A percentile compares a stretch with the other conserved stretches of the same genome.
Evolutionary conservation across 2,888 invertebrate species (phyloP).

Genomic region (Idaea aversata): DNA sequence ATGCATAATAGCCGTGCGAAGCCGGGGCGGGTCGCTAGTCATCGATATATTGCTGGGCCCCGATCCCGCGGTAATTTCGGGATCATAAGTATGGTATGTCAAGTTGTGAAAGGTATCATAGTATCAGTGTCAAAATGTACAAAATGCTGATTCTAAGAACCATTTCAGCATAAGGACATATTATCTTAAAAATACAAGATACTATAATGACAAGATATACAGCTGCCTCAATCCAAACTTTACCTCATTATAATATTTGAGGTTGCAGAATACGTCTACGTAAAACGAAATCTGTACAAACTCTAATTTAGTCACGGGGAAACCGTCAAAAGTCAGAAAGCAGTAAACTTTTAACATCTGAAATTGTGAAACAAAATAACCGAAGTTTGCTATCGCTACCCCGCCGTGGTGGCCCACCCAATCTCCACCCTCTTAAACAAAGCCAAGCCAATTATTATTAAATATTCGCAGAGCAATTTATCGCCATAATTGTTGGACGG

Average conservation of each 20-base stretch:
- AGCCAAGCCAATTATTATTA: constrained; percentile 74
- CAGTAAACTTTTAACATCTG: constrained; percentile 7
- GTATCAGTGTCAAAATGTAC: no score
- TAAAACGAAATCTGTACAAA: not conserved
- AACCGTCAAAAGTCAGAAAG: not conserved
- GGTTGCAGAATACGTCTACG: not conserved
- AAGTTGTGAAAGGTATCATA: no score
- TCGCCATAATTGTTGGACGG: constrained; percentile 49
- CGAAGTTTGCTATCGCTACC: constrained; percentile 41
- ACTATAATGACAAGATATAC: not conserved
- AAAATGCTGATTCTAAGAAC: no score
- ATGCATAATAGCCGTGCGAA: no score
- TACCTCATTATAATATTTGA: not conserved
- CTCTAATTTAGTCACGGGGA: not conserved
- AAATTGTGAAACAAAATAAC: constrained; percentile 5
- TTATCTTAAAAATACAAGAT: no score
- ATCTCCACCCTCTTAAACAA: constrained; percentile 66
- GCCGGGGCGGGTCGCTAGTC: no score
- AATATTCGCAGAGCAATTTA: constrained; percentile 57
- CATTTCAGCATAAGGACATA: no score
- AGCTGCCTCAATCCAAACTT: not conserved
- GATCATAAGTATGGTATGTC: no score
- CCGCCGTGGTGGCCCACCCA: constrained; percentile 33
- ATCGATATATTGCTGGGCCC: no score
- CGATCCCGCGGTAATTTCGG: no score